These are phyloP conservation scores for Drosophila busckii DNA, from an alignment of 1,140 invertebrate species.

Conservation along the genomic window DNA sequence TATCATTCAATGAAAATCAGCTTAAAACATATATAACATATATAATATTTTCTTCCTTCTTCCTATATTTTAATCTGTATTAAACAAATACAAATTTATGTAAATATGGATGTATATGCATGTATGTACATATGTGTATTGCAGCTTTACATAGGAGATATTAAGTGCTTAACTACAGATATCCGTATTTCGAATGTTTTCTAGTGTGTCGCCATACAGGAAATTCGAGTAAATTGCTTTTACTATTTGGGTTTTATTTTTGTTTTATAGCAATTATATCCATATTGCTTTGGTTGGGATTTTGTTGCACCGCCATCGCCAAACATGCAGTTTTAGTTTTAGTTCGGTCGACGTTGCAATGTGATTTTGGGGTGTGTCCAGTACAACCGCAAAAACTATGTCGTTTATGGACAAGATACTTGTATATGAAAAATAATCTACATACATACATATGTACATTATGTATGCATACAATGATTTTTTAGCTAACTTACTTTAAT, in stretches of 20 bases:
- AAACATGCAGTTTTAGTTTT: slow-evolving; percentile 25
- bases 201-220: slow-evolving; percentile 40
- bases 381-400: slow-evolving; percentile 7
- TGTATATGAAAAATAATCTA: too few relatives aligned
- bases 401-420: too few relatives aligned
- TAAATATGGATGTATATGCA: background rate
- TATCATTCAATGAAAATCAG: too few relatives aligned
- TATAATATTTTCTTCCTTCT: too few relatives aligned
- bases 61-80: too few relatives aligned
- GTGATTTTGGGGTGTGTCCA: slow-evolving; percentile 18
- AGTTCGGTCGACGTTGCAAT: slow-evolving; percentile 12
- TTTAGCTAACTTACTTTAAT: too few relatives aligned
- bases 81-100: too few relatives aligned
- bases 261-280: slow-evolving; percentile 48
- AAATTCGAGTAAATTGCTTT: slow-evolving; percentile 38
- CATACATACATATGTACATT: too few relatives aligned
- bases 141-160: background rate
- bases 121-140: background rate
- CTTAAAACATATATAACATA: too few relatives aligned
- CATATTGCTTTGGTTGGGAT: slow-evolving; percentile 33
- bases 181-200: slow-evolving; percentile 1
- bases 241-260: slow-evolving; percentile 35
- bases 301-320: slow-evolving; percentile 26
- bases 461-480: too few relatives aligned
- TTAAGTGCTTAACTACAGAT: too few relatives aligned